Evolutionary conservation across 2,113 vertebrate species (phyloP).

Genomic region (Cettia cetti): DNA sequence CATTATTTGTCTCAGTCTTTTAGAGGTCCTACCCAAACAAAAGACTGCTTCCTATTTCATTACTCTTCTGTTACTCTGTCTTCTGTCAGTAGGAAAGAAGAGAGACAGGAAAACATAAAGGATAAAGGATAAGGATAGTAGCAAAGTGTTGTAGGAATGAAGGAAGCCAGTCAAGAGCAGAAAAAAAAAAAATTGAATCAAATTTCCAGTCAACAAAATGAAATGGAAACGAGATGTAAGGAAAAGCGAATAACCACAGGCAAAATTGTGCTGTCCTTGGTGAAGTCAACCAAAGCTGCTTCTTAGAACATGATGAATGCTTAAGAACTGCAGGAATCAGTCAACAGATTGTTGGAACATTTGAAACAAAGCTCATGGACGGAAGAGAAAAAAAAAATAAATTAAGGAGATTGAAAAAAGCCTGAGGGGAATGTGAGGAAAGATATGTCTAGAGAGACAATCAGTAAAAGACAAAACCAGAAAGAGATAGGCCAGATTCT

Average conservation of each 20-base stretch:
- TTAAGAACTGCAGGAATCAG: constrained; percentile 32
- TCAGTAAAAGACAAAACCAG: background rate
- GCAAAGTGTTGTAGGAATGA: background rate
- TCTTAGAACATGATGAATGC: constrained; percentile 30
- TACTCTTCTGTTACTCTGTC: background rate
- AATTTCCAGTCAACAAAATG: constrained; percentile 25
- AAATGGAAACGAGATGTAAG: background rate
- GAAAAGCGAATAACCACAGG: constrained; percentile 30
- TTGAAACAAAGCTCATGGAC: constrained; percentile 39
- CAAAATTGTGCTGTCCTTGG: background rate
- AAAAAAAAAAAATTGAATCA: background rate
- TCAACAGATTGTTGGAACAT: background rate
- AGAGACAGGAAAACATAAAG: background rate
- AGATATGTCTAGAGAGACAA: background rate
- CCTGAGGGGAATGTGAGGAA: background rate
- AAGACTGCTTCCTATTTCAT: background rate
- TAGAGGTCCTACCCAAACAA: background rate
- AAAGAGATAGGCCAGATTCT: background rate
- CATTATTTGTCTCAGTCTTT: background rate
- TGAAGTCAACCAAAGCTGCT: constrained; percentile 33
- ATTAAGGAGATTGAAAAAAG: background rate
- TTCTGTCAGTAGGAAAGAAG: background rate
- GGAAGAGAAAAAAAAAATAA: background rate
- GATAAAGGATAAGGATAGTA: background rate
- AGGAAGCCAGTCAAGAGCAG: background rate